Conservation (phyloP, 2,113 vertebrate species). For the Elaphurus davidianus region DNA sequence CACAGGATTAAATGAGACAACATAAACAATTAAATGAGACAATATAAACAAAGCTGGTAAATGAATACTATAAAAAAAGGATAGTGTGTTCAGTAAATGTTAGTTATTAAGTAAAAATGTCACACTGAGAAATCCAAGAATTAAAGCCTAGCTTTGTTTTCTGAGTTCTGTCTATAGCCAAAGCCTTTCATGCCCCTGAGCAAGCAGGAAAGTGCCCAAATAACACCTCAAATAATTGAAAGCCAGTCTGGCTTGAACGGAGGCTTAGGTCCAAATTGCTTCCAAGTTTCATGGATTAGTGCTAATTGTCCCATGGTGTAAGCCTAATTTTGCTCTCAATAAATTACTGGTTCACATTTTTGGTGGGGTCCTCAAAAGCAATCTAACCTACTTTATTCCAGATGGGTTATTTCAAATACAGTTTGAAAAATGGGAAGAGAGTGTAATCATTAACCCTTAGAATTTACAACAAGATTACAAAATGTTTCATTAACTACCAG, state of each 20-base stretch:
- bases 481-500: not conserved
- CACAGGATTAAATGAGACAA: not conserved
- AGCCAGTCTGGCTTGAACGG: slow-evolving; percentile 40
- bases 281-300: slow-evolving; percentile 60
- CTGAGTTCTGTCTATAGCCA: not conserved
- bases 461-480: not conserved
- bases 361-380: slow-evolving; percentile 28
- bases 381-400: slow-evolving; percentile 30
- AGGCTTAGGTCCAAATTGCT: slow-evolving; percentile 46
- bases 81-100: not conserved
- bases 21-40: not conserved
- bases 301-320: slow-evolving; percentile 42
- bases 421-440: slow-evolving; percentile 3
- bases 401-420: slow-evolving; percentile 37
- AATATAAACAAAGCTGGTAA: not conserved
- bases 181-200: slow-evolving; percentile 18
- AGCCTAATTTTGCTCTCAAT: slow-evolving; percentile 54
- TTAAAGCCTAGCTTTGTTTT: not conserved
- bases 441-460: not conserved
- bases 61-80: not conserved
- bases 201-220: slow-evolving; percentile 30
- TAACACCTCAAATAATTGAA: slow-evolving; percentile 43
- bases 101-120: slow-evolving; percentile 20
- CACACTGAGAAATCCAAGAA: not conserved
- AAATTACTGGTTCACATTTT: slow-evolving; percentile 41